Evolutionary conservation across 2,888 invertebrate genomes (phyloP).

Genomic region (Plebejus anna): DNA sequence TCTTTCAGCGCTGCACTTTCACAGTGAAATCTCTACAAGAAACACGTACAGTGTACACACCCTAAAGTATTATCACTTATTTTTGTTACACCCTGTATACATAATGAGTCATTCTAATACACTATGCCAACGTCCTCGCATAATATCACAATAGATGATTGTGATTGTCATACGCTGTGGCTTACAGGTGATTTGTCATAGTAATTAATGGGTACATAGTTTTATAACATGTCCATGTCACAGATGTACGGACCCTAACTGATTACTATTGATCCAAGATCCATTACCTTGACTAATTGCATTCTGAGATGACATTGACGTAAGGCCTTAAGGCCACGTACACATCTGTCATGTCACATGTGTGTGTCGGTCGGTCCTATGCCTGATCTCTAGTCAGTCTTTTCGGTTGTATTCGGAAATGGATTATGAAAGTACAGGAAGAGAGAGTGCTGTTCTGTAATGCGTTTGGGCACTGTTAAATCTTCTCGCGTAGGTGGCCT

Average conservation of each 20-base stretch:
- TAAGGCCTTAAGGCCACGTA: conserved; percentile 25
- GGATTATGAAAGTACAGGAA: too few species aligned
- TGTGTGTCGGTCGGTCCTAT: background rate
- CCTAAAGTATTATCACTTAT: too few species aligned
- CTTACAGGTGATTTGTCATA: background rate
- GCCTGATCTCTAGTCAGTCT: background rate
- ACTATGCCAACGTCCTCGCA: background rate
- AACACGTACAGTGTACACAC: too few species aligned
- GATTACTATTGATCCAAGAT: conserved; percentile 37
- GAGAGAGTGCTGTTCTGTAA: too few species aligned
- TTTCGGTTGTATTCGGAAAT: background rate
- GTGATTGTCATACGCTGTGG: background rate
- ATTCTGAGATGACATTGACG: conserved; percentile 34
- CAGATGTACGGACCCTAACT: conserved; percentile 31
- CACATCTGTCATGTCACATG: background rate
- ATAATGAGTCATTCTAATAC: too few species aligned
- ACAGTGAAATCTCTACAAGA: too few species aligned
- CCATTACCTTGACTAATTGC: conserved; percentile 37
- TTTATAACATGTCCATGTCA: conserved; percentile 21
- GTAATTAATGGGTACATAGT: conserved; percentile 25
- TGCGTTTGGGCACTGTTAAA: too few species aligned
- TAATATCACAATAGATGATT: background rate
- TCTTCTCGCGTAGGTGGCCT: too few species aligned
- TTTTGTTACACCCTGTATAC: too few species aligned
- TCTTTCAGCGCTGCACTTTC: too few species aligned